phyloP scores from a whole-genome alignment of 2,797 vertebrate species.

The Salarias fasciatus region DNA sequence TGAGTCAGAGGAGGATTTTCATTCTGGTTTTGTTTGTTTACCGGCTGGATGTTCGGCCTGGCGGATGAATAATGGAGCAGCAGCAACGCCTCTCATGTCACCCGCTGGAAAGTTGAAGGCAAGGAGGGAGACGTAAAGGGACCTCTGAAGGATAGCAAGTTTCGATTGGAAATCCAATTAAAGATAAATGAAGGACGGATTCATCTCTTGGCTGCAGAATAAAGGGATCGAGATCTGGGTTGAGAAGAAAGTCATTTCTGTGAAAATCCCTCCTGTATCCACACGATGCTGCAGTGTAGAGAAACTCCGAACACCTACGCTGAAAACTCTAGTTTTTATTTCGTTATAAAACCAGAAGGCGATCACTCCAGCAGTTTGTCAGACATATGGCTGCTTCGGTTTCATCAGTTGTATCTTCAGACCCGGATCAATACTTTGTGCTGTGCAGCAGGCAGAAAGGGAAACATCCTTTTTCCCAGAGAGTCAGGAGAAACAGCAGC shows the following conservation, averaged over 20 bases:
- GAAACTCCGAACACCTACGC: not conserved
- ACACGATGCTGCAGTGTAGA: constrained; percentile 36
- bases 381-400: not conserved
- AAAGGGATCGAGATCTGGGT: constrained; percentile 53
- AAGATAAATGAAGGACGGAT: constrained; percentile 71
- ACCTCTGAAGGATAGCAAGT: constrained; percentile 61
- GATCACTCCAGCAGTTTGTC: not conserved
- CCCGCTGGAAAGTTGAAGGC: constrained; percentile 61
- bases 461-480: constrained; percentile 3
- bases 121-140: constrained; percentile 45
- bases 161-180: constrained; percentile 75
- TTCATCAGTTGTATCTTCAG: not conserved
- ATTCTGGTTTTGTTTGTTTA: constrained; percentile 43
- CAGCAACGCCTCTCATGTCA: constrained; percentile 60
- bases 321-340: no score
- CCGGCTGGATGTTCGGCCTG: constrained; percentile 38
- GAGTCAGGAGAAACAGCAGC: constrained; percentile 7
- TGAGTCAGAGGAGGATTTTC: constrained; percentile 43
- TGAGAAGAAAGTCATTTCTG: constrained; percentile 63
- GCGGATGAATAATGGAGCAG: constrained; percentile 71
- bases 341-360: no score
- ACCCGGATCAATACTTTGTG: not conserved
- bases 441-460: not conserved
- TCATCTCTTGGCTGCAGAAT: constrained; percentile 58
- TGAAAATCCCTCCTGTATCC: constrained; percentile 63